Base-by-base conservation (phyloP, 1,140 invertebrate genomes). In the Heterodera schachtii region DNA sequence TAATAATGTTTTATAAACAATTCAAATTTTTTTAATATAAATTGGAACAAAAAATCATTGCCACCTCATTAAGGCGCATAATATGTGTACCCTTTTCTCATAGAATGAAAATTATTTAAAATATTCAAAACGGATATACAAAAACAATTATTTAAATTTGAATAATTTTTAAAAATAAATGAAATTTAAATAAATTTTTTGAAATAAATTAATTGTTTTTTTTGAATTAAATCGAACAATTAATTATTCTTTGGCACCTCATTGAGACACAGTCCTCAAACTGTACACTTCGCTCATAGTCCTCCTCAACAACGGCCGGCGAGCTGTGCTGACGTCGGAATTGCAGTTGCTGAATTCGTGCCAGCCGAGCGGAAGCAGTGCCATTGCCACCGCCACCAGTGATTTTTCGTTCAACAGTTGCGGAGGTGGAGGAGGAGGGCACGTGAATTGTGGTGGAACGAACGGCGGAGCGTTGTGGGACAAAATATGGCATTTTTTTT, bases 241-340 rank as follows among this genome's bases (percentile, higher is more conserved):
- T 16, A 60, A n/a, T 16, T 5, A 11, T 13, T 11, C 19, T 31
- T 75, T 75, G 47, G 19, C 9, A 31, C 64, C 52, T 75, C 4
- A 41, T 31, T 52, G 66, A 57, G 52, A 41, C 19, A 44, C 43
- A n/a, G 74, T 64, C 41, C 16, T 19, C 57, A n/a, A 41, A 75
- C 57, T 66, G 57, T 74, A 3, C 47, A n/a, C 13, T 7, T 8
- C 66, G n/a, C 57, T 75, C 66, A 64, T 75, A 57, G 66, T 75
- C 74, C n/a, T 75, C 74, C 19, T 66, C 74, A 43, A 75, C 57
- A 13, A 75, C 44, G 4, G 49, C 74, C 44, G 74, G 74, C 4
- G 74, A 75, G 19, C 74, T 75, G 47, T 75, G 4, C 44, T 75
- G 74, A 19, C 74, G 57, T 43, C 46, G 16, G 47, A 75, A 75